Base-by-base conservation (phyloP, 2,888 invertebrate genomes). In the Anthophora plumipes region DNA sequence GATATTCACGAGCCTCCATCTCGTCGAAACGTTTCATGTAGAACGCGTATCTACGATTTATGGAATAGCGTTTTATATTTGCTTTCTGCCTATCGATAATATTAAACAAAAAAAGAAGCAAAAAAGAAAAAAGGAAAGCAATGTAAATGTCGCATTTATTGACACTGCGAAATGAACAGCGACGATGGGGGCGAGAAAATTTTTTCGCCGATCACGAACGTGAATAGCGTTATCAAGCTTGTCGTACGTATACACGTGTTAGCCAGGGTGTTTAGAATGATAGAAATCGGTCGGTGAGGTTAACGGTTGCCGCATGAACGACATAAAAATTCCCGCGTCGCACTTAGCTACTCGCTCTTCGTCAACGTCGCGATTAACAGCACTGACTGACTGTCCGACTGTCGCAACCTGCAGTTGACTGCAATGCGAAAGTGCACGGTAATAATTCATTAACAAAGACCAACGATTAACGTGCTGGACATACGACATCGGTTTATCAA, bases 281-380 rank as follows among this genome's bases (percentile, higher is more conserved):
- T 85, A 82, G 57, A 63, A 50, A 87, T 86, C 87, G 67, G 63
- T 11, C 37, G 57, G 55, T 78, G 50, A 59, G 37, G 74, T 75
- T 63, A 37, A 60, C 50, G 60, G 14, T 48, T 22, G 59, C 52
- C 20, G 25, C 43, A 48, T 17, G 67, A 52, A 46, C 71, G 66
- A 76, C 59, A 77, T 71, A 87, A 87, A 86, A 87, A 85, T 85
- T 81, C 73, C 60, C 52, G 64, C 64, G 79, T 73, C 69, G 70
- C 75, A 54, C 20, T 73, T 55, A 71, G 60, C 70, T 84, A 81
- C 83, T 88, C 86, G 84, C 63, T 89, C 90, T 88, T 90, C 86
- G 85, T 89, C 89, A 90, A 90, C 76, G 87, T 89, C 86, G 73
- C 70, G 74, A 82, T 66, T 76, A 72, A 67, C 77, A 59, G 61